Evolutionary conservation across 2,797 vertebrate species (phyloP).

Genomic region (Lemur catta): DNA sequence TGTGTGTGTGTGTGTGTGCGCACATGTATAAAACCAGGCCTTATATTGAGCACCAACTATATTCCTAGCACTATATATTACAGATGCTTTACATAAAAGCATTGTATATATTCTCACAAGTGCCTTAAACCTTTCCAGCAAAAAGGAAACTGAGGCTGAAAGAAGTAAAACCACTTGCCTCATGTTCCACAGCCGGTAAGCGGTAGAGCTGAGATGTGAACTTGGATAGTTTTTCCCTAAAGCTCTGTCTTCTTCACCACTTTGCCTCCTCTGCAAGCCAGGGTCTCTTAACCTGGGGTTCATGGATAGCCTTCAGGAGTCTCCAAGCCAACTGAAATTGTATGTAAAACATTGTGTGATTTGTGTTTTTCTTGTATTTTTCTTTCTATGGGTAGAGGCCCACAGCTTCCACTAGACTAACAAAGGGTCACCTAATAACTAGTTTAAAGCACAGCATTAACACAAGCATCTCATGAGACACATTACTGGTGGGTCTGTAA

Average conservation of each 20-base stretch:
- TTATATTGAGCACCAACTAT: background rate
- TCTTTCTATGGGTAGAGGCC: background rate
- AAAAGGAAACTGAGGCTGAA: constrained; percentile 32
- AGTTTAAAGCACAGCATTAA: background rate
- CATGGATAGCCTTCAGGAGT: background rate
- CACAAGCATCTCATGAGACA: constrained; percentile 11
- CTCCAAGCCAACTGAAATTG: background rate
- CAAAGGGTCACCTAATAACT: constrained; percentile 5
- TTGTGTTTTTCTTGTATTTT: background rate
- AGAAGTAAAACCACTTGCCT: background rate
- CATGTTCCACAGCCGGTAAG: background rate
- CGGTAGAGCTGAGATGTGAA: background rate
- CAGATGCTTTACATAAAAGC: background rate
- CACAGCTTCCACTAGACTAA: constrained; percentile 14
- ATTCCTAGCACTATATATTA: background rate
- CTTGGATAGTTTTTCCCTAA: background rate
- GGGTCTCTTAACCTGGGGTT: background rate
- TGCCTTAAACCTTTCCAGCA: background rate
- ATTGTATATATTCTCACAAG: background rate
- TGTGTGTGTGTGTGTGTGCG: background rate
- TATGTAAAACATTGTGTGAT: background rate
- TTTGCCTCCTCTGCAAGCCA: background rate
- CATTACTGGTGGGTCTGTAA: background rate
- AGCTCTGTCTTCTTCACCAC: background rate
- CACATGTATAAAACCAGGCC: background rate